Conservation (phyloP, 2,888 invertebrate genomes). For the Troilus luridus region DNA sequence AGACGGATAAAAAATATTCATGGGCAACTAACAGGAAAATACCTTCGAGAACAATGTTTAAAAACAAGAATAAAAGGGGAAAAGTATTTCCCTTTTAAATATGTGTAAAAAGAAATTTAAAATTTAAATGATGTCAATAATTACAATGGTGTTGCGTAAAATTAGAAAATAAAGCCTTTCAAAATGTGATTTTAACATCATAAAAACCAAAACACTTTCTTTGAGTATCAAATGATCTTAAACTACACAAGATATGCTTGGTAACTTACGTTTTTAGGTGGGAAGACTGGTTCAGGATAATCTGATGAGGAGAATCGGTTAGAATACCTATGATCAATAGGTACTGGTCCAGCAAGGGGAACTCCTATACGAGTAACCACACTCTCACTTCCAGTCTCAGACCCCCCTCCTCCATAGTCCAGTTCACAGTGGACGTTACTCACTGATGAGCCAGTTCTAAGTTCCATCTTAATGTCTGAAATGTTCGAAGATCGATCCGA, state of each 20-base stretch:
- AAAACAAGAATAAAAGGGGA: neutral
- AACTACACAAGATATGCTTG: constrained; percentile 64
- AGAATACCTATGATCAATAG: constrained; percentile 69
- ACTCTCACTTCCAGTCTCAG: constrained; percentile 75
- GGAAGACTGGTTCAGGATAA: constrained; percentile 84
- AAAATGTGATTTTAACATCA: constrained; percentile 46
- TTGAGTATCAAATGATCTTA: neutral
- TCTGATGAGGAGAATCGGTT: constrained; percentile 82
- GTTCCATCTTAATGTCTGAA: constrained; percentile 91
- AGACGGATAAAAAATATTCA: too few species aligned
- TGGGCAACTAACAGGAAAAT: neutral
- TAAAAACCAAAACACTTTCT: neutral
- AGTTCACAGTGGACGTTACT: constrained; percentile 74
- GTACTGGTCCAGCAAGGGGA: constrained; percentile 84
- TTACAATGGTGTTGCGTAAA: neutral
- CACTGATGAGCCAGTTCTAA: constrained; percentile 85
- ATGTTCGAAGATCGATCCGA: constrained; percentile 93
- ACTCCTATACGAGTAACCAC: constrained; percentile 75
- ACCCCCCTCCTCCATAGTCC: constrained; percentile 74
- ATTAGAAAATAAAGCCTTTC: neutral
- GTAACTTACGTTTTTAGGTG: constrained; percentile 75
- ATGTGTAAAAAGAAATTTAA: neutral
- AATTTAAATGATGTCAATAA: neutral
- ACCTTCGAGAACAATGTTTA: too few species aligned
- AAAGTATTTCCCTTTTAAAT: neutral